Percentiles rank a stretch among this genome's conserved stretches.
Conservation (phyloP, 2,797 vertebrate genomes). For the Onychomys leucogaster region DNA sequence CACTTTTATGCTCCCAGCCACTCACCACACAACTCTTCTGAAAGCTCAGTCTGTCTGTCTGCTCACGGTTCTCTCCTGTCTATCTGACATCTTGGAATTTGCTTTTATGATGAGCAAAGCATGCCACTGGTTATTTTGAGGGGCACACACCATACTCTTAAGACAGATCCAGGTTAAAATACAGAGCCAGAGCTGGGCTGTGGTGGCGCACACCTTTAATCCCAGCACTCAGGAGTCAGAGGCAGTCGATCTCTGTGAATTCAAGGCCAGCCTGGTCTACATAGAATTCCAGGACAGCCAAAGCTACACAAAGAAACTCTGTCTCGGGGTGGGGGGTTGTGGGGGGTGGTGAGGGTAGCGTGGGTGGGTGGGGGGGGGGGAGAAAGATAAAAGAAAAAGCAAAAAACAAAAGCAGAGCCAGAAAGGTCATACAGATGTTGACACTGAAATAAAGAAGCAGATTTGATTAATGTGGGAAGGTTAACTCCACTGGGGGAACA, state of each 20-base stretch:
- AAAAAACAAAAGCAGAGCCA: neutral
- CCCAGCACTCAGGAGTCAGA: no score
- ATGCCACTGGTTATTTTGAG: conserved; percentile 76
- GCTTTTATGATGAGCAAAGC: conserved; percentile 53
- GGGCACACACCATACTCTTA: conserved; percentile 78
- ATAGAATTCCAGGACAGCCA: no score
- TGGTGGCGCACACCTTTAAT: no score
- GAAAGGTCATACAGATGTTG: neutral
- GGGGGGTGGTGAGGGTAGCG: no score
- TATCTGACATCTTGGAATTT: conserved; percentile 39
- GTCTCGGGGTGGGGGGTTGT: no score
- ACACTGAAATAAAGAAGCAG: neutral
- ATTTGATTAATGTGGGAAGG: neutral
- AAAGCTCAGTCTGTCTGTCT: conserved; percentile 69
- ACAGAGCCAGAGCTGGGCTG: neutral
- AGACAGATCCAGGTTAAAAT: conserved; percentile 13
- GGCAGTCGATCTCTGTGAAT: no score
- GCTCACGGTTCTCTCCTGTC: neutral
- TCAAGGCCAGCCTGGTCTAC: no score
- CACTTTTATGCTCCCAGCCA: neutral
- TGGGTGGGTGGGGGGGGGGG: no score
- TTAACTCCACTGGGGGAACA: neutral
- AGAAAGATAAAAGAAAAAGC: no score
- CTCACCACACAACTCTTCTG: conserved; percentile 72
- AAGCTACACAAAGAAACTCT: no score